Base-by-base conservation (phyloP, 2,113 vertebrate species). In the Sakesphorus luctuosus region DNA sequence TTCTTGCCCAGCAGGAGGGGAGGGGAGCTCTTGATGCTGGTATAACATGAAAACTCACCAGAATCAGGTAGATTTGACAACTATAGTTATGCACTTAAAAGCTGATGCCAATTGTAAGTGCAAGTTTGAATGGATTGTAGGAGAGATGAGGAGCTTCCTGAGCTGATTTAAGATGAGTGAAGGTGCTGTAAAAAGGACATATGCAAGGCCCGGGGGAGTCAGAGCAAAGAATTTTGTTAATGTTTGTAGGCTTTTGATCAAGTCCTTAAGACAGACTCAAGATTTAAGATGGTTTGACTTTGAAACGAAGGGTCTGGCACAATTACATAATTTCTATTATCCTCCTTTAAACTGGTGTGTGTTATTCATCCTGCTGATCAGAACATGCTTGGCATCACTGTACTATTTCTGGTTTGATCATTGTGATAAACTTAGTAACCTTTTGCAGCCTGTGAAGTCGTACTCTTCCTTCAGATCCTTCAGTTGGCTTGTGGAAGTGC, bases 261-360 rank as follows among this genome's bases (percentile, higher is more conserved):
- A 75, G 46, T 78, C 68, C 53, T 75, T 38, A 81, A 72, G 90
- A 76, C 53, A 56, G 52, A 40, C 24, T 59, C 33, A 29, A 69
- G 76, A 65, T 13, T 25, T 74, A 74, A 84, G 73, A 43, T 87
- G 56, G 68, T 97, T 85, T 84, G 68, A 75, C 68, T 95, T 90
- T 78, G 92, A 93, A 95, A 88, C 79, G 95, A 97, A 90, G 35
- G 13, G 38, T 79, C 59, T 84, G 50, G 25, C 86, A 62, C 61
- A 92, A 61, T 90, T 66, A 85, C 29, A 13, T 86, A 40, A 90
- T 93, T 95, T 90, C 61, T 86, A 10, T 86, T 95, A 44, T 75
- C 88, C 49, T 78, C 29, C 26, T 84, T 83, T 91, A 77, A 84
- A 63, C 23, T 80, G 74, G 61, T 69, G 36, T 76, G 49, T 95